Base-by-base conservation (phyloP, 2,113 vertebrate species). In the Indri indri region DNA sequence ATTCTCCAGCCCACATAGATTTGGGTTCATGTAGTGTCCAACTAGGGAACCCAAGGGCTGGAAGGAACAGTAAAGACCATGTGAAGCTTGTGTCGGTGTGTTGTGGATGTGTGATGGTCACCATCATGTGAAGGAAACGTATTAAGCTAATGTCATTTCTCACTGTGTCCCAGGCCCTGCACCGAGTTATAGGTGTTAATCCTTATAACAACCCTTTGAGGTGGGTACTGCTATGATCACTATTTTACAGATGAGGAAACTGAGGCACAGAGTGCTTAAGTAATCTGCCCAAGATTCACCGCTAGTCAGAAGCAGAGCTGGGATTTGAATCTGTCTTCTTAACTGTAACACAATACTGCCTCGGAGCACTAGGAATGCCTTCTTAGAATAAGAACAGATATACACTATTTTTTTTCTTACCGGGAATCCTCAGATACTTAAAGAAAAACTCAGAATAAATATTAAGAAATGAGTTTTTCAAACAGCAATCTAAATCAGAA, bases 121-220 rank as follows among this genome's bases (percentile, higher is more conserved):
- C 5, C 32, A 27, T 23, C 18, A 3, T 14, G 32, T 10, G 27
- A 13, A 23, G 5, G 12, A 23, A 66, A 32, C 5, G 0, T n/a
- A 8, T 63, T 14, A 32, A 32, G 50, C 30, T 32, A 9, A 3
- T 6, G 1, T 8, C 37, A 20, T 37, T 54, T 37, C 42, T 57
- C 10, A 54, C 6, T 25, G 71, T 12, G 34, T 65, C 30, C 37
- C 23, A 23, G 80, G 13, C 18, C 22, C 12, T 65, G 4, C 6
- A 23, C 54, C 13, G 30, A 68, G 34, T 59, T 42, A n/a, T 16
- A 4, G 1, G 1, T 32, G 6, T 32, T 7, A 5, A 2, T 8
- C 40, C 30, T 37, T 47, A 50, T 8, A 2, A 2, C 6, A 14
- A 22, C 32, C 5, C 42, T 74, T 17, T 40, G 17, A n/a, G 20